phyloP scores from a whole-genome alignment of 2,888 invertebrate species.

The Ganaspis brasiliensis region DNA sequence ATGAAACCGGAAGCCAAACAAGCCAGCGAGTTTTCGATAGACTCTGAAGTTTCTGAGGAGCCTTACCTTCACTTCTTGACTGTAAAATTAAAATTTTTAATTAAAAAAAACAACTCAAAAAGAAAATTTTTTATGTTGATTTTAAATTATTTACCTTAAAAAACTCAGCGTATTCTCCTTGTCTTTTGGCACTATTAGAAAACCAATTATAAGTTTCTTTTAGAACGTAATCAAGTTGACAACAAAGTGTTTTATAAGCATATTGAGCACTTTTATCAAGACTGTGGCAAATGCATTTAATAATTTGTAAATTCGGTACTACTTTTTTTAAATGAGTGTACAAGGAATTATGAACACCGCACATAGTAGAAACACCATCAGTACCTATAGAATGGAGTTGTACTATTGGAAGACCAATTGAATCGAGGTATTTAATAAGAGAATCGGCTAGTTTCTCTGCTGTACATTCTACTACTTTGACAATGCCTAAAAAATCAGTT shows the following conservation, averaged over 20 bases:
- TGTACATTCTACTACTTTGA: slow-evolving; percentile 53
- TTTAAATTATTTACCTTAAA: not conserved
- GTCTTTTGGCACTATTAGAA: not conserved
- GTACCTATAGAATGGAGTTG: slow-evolving; percentile 65
- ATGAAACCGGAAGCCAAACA: not conserved
- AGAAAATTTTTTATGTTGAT: too few relatives aligned
- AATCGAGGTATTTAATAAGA: slow-evolving; percentile 31
- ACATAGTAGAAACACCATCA: slow-evolving; percentile 60
- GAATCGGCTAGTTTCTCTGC: slow-evolving; percentile 42
- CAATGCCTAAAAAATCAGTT: slow-evolving; percentile 62
- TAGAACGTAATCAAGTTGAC: not conserved
- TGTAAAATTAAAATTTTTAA: not conserved
- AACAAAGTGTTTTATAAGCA: not conserved
- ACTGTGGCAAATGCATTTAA: not conserved
- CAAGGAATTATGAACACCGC: not conserved
- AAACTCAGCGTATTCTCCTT: not conserved
- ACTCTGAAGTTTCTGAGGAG: not conserved
- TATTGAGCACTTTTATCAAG: not conserved
- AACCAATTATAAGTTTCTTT: not conserved
- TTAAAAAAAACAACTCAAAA: not conserved
- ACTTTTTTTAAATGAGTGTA: not conserved
- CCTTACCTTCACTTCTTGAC: not conserved
- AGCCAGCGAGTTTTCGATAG: not conserved
- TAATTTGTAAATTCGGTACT: not conserved
- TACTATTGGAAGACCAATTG: slow-evolving; percentile 51